Conservation (phyloP, 2,113 vertebrate species). For the Myotis yumanensis region DNA sequence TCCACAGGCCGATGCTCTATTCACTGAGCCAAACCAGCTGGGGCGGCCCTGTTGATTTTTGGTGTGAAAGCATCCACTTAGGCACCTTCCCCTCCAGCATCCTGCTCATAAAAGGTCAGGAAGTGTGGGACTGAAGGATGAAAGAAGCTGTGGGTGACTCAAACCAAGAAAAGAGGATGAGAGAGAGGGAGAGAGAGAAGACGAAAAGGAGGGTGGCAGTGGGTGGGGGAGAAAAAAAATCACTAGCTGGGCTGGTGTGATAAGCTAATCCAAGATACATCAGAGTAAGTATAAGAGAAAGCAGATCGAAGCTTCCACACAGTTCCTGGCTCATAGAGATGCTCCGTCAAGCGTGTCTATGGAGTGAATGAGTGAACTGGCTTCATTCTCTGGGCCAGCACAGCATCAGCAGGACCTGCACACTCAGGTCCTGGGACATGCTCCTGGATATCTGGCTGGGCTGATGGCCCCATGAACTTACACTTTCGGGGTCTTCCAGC, state of each 20-base stretch:
- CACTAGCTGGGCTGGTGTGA: background rate
- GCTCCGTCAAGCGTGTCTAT: background rate
- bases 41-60: background rate
- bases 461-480: constrained; percentile 84
- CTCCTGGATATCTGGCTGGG: background rate
- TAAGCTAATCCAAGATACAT: background rate
- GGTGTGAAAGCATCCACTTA: background rate
- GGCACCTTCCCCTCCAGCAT: background rate
- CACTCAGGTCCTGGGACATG: background rate
- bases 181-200: background rate
- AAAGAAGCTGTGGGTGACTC: background rate
- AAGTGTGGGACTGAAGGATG: background rate
- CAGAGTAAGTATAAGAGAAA: background rate
- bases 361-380: background rate
- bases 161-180: background rate
- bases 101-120: background rate
- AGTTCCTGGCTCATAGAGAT: background rate
- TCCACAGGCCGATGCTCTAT: no score
- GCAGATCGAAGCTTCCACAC: background rate
- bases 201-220: background rate
- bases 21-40: no score
- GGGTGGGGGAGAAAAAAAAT: accelerated
- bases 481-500: constrained; percentile 95
- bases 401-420: accelerated
- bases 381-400: background rate